These are phyloP conservation scores for Coenonympha glycerion DNA, from an alignment of 2,888 invertebrate genomes.

Conservation along the genomic window DNA sequence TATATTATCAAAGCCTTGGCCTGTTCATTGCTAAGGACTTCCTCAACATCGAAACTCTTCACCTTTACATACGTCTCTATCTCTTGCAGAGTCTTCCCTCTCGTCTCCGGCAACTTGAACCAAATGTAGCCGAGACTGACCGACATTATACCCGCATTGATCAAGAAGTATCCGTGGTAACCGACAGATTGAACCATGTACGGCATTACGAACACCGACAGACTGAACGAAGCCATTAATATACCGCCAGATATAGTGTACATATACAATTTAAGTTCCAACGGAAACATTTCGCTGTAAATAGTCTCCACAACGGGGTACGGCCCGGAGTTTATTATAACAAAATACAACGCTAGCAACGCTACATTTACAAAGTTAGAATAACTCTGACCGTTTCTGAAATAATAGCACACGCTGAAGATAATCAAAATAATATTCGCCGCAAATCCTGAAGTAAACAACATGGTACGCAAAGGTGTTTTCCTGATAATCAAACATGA, in stretches of 20 bases:
- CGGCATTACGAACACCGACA: constrained; percentile 5
- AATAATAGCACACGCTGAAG: constrained; percentile 22
- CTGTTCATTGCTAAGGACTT: background rate
- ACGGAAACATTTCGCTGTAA: constrained; percentile 10
- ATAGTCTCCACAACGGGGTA: constrained; percentile 11
- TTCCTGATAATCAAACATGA: constrained; percentile 18
- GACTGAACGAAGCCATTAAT: background rate
- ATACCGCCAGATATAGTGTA: background rate
- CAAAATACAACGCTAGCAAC: constrained; percentile 11
- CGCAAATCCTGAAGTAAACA: constrained; percentile 20
- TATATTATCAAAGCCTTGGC: too few relatives aligned
- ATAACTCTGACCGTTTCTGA: constrained; percentile 5
- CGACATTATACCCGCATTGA: background rate
- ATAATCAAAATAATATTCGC: constrained; percentile 17
- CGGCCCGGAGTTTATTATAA: constrained; percentile 2
- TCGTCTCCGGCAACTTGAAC: constrained; percentile 33
- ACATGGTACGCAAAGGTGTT: constrained; percentile 19
- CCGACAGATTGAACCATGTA: constrained; percentile 28
- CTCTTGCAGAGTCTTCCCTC: too few relatives aligned
- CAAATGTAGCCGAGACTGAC: background rate
- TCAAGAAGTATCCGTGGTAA: background rate
- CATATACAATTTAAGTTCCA: constrained; percentile 6
- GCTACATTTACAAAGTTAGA: constrained; percentile 26
- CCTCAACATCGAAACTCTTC: background rate
- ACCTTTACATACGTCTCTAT: too few relatives aligned